Conservation (phyloP, 2,797 vertebrate genomes). For the Valencia hispanica region DNA sequence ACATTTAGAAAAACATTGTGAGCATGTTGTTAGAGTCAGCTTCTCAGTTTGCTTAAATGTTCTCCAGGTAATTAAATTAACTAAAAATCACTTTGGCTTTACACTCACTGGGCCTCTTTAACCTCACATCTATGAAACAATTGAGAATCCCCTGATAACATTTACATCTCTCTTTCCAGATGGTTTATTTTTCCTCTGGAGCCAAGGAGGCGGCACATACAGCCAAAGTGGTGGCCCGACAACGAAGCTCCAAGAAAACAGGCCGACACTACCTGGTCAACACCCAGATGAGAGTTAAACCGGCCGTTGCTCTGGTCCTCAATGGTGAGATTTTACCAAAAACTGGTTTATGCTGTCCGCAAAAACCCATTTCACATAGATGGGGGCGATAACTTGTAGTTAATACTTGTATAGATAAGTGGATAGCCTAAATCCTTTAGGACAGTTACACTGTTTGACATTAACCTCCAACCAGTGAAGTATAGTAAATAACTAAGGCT, state of each 20-base stretch:
- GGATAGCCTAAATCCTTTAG: background rate
- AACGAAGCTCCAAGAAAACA: slow-evolving; percentile 89
- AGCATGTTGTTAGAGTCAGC: background rate
- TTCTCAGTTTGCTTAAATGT: background rate
- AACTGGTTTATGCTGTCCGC: fast-evolving
- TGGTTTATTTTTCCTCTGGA: slow-evolving; percentile 83
- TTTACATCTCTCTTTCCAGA: slow-evolving; percentile 52
- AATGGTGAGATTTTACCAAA: slow-evolving; percentile 80
- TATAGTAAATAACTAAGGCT: too few relatives aligned
- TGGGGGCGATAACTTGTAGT: background rate
- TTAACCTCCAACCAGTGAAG: too few relatives aligned
- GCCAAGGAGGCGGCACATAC: slow-evolving; percentile 82
- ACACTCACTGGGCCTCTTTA: too few relatives aligned
- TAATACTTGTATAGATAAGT: background rate
- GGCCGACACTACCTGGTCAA: slow-evolving; percentile 89
- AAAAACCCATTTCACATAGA: background rate
- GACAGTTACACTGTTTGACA: too few relatives aligned
- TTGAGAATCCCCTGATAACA: background rate
- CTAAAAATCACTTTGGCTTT: background rate
- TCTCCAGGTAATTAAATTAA: background rate
- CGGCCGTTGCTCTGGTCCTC: slow-evolving; percentile 80
- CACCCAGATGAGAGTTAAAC: slow-evolving; percentile 94
- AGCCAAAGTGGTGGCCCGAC: slow-evolving; percentile 90
- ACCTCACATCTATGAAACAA: background rate
- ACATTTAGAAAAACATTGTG: background rate